These are phyloP conservation scores for Falco cherrug DNA, from an alignment of 2,797 vertebrate genomes.

Conservation along the genomic window DNA sequence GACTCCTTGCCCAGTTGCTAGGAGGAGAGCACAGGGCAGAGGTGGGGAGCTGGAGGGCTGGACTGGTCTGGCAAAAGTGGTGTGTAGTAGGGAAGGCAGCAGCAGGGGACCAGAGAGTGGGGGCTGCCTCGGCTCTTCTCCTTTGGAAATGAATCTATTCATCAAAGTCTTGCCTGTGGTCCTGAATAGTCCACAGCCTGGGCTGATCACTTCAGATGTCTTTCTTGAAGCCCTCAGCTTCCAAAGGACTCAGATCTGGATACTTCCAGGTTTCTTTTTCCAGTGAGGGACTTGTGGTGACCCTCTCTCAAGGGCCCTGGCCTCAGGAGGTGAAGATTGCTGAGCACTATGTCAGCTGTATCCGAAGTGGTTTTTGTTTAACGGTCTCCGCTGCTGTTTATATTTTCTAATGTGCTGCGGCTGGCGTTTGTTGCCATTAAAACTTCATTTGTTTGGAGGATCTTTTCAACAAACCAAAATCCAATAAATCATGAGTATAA, in stretches of 20 bases:
- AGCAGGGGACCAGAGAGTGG: background rate
- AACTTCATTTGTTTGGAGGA: slow-evolving; percentile 68
- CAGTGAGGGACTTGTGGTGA: background rate
- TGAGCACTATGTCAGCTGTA: slow-evolving; percentile 33
- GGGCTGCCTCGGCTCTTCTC: background rate
- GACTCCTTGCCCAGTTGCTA: fast-evolving
- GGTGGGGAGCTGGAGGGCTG: background rate
- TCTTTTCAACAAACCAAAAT: slow-evolving; percentile 71
- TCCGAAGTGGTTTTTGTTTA: slow-evolving; percentile 60
- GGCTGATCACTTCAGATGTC: background rate
- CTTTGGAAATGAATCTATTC: background rate
- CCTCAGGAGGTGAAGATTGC: background rate
- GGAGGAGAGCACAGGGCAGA: background rate
- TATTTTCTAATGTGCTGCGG: slow-evolving; percentile 55
- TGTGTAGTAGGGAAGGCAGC: background rate
- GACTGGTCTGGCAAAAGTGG: background rate
- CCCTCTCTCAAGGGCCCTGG: background rate
- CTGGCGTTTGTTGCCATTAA: slow-evolving; percentile 73
- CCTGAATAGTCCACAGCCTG: background rate
- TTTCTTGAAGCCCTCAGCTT: background rate
- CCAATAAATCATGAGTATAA: slow-evolving; percentile 65
- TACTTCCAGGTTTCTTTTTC: background rate
- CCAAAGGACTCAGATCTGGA: background rate
- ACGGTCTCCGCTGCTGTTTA: slow-evolving; percentile 56
- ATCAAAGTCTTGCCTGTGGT: background rate